Percentiles rank a stretch among this genome's conserved stretches.
phyloP scores from a whole-genome alignment of 2,797 vertebrate genomes.

The Thaleichthys pacificus region DNA sequence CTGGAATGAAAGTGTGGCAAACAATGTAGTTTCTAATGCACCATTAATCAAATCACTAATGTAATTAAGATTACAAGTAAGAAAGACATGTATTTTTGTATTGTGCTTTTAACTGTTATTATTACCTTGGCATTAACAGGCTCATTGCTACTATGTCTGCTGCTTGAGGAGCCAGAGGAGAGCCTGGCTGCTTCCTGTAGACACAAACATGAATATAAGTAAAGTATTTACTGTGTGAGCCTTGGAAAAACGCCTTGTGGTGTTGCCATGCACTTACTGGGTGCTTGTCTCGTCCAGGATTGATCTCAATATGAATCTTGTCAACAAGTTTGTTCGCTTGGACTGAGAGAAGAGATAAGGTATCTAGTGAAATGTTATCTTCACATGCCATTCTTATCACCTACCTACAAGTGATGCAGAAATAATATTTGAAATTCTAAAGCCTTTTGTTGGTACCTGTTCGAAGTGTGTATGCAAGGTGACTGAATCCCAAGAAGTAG shows the following conservation, averaged over 20 bases:
- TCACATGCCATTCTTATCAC: not conserved
- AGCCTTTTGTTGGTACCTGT: constrained; percentile 60
- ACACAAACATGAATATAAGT: constrained; percentile 7
- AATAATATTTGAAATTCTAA: not conserved
- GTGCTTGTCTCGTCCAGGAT: constrained; percentile 34
- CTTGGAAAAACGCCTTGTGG: constrained; percentile 55
- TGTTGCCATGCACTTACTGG: constrained; percentile 34
- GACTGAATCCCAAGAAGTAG: constrained; percentile 72
- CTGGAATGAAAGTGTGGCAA: constrained; percentile 43
- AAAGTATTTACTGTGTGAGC: not conserved
- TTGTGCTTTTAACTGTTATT: not conserved
- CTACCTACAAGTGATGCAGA: not conserved
- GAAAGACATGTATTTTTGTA: not conserved
- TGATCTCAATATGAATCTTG: constrained; percentile 72
- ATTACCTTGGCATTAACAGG: constrained; percentile 3
- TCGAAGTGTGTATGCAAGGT: constrained; percentile 54
- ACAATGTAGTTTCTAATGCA: not conserved
- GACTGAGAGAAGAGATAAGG: constrained; percentile 45
- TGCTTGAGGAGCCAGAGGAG: constrained; percentile 32
- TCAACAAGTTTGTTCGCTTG: constrained; percentile 61
- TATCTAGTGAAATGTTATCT: not conserved
- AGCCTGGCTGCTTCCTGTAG: constrained; percentile 43
- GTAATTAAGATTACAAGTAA: not conserved
- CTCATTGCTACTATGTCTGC: constrained; percentile 6
- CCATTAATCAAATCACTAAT: not conserved